phyloP scores from a whole-genome alignment of 2,797 vertebrate genomes.

The Typhlichthys eigenmanni region DNA sequence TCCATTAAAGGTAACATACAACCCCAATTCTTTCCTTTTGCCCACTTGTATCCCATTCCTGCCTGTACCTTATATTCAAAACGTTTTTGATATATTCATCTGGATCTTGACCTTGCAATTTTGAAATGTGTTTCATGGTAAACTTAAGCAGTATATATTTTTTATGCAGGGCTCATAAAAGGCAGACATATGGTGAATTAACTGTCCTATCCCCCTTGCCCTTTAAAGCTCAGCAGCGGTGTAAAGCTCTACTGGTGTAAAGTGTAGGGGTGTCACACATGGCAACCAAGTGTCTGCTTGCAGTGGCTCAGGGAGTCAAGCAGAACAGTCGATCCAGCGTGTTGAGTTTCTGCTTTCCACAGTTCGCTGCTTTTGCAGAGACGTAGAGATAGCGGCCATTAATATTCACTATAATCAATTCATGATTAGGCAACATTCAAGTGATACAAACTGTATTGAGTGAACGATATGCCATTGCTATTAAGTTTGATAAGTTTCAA shows the following conservation, averaged over 20 bases:
- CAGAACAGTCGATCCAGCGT: constrained; percentile 47
- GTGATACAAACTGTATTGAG: too few relatives aligned
- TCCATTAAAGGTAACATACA: constrained; percentile 45
- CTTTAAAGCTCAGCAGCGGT: constrained; percentile 40
- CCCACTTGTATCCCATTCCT: constrained; percentile 4
- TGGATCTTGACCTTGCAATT: too few relatives aligned
- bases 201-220: constrained; percentile 49
- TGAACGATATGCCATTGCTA: too few relatives aligned
- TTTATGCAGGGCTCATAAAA: constrained; percentile 8
- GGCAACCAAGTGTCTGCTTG: constrained; percentile 49
- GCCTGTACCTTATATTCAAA: constrained; percentile 2
- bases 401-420: not conserved
- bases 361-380: constrained; percentile 22
- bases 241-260: not conserved
- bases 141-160: constrained; percentile 3
- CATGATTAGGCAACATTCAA: not conserved
- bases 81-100: not conserved
- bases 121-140: not conserved
- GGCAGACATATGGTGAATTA: constrained; percentile 21
- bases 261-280: constrained; percentile 26
- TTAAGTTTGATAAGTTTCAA: too few relatives aligned
- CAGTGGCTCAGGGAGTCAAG: constrained; percentile 42
- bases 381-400: not conserved
- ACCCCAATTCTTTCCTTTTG: constrained; percentile 18
- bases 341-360: constrained; percentile 61